Conservation (phyloP, 2,113 vertebrate genomes). For the Hydropotes inermis region DNA sequence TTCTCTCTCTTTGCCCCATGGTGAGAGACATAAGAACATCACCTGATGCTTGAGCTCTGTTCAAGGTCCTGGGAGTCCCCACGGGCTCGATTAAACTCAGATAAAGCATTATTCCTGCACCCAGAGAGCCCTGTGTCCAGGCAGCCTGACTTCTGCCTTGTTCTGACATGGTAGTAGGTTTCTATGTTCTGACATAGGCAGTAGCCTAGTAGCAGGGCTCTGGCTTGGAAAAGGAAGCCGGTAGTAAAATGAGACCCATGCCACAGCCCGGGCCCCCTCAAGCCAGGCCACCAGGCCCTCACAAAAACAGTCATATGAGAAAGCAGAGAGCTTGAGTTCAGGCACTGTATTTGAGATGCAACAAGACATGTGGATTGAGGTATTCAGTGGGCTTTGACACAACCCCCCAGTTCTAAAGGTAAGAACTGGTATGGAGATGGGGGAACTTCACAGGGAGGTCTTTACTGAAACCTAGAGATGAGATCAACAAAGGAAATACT, state of each 20-base stretch:
- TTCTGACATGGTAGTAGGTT: background rate
- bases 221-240: background rate
- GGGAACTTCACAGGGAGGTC: background rate
- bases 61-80: background rate
- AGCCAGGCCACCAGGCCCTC: background rate
- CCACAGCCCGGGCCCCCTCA: background rate
- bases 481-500: background rate
- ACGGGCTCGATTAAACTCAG: rapidly evolving
- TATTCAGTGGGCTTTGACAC: background rate
- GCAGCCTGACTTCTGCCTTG: background rate
- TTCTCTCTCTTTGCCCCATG: background rate
- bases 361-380: background rate
- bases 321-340: background rate
- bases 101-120: background rate
- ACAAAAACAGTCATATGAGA: background rate
- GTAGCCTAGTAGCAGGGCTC: background rate
- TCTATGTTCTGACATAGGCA: too few species aligned
- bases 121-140: too few species aligned
- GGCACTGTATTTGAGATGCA: background rate
- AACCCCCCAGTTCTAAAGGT: background rate
- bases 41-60: background rate
- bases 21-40: background rate
- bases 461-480: background rate
- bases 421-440: background rate
- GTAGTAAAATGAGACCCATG: background rate